Base-by-base conservation (phyloP, 1,140 invertebrate species). In the Brachionus rubens region DNA sequence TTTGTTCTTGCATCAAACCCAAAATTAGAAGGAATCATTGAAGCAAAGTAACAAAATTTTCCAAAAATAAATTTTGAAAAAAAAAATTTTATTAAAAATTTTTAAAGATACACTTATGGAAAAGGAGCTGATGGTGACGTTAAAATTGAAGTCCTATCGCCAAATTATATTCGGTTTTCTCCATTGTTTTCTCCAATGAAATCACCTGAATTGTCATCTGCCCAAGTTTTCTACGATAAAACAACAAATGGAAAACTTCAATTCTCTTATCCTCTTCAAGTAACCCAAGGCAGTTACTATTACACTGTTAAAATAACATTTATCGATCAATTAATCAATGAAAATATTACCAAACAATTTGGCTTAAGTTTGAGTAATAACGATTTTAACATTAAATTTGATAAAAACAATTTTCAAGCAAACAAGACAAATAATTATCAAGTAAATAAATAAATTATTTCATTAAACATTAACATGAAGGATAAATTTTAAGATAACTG, bases 101-200 rank as follows among this genome's bases (percentile, higher is more conserved):
- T 26, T 0, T 52, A 24, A 10, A 59, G 54, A 36, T 59, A 59
- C 5, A 59, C 54, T 16, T 59, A 59, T 59, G 54, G 54, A 16
- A 59, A 59, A 59, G 54, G 54, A 19, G 54, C 54, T 59, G 54
- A 59, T 36, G 54, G 54, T 2, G 21, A 16, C 19, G 30, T 59
- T 9, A 3, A 59, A 33, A 33, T 59, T 36, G 12, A 59, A 36
- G 10, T 59, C n/a, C n/a, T n/a, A n/a, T n/a, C n/a, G n/a, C n/a
- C n/a, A n/a, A n/a, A n/a, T n/a, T n/a, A n/a, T n/a, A n/a, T n/a
- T n/a, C n/a, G n/a, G n/a, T n/a, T n/a, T n/a, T n/a, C n/a, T n/a
- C n/a, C n/a, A n/a, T n/a, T n/a, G n/a, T n/a, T n/a, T n/a, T n/a
- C n/a, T n/a, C n/a, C 2, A 16, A 41, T 19, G 33, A 59, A 41